phyloP scores from a whole-genome alignment of 2,797 vertebrate species.

The Galaxias olidus region DNA sequence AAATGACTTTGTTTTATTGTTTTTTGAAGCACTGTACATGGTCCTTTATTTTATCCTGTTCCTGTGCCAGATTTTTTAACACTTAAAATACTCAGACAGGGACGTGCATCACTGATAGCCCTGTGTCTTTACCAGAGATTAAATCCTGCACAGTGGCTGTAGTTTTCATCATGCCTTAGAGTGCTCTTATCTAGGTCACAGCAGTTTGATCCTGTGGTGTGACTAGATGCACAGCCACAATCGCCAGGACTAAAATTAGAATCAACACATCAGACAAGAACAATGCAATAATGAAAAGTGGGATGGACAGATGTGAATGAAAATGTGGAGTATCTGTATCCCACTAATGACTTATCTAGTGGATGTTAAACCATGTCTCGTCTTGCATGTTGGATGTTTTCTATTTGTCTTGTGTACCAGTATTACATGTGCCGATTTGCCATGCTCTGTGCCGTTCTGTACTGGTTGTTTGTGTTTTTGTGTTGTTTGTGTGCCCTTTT shows the following conservation, averaged over 20 bases:
- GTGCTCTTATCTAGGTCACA: conserved; percentile 18
- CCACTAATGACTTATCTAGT: too few relatives aligned
- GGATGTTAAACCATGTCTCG: conserved; percentile 11
- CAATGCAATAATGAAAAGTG: conserved; percentile 7
- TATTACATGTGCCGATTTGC: not conserved
- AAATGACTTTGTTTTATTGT: too few relatives aligned
- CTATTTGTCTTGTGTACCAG: not conserved
- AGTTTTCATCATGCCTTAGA: not conserved
- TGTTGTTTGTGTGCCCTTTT: conserved; percentile 54
- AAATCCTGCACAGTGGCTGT: not conserved
- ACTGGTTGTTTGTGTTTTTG: conserved; percentile 30
- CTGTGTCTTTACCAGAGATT: not conserved
- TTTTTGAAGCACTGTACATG: too few relatives aligned
- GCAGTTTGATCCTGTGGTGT: conserved; percentile 11
- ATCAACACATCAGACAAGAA: not conserved
- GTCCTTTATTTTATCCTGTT: too few relatives aligned
- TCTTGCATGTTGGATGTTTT: conserved; percentile 47
- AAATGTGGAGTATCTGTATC: not conserved
- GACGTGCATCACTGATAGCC: not conserved
- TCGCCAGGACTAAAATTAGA: not conserved
- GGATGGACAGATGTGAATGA: not conserved
- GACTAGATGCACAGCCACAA: conserved; percentile 6
- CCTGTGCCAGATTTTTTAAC: too few relatives aligned
- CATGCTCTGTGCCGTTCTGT: conserved; percentile 45
- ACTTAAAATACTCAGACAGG: not conserved